Base-by-base conservation (phyloP, 2,113 vertebrate genomes). In the Muntiacus reevesi region DNA sequence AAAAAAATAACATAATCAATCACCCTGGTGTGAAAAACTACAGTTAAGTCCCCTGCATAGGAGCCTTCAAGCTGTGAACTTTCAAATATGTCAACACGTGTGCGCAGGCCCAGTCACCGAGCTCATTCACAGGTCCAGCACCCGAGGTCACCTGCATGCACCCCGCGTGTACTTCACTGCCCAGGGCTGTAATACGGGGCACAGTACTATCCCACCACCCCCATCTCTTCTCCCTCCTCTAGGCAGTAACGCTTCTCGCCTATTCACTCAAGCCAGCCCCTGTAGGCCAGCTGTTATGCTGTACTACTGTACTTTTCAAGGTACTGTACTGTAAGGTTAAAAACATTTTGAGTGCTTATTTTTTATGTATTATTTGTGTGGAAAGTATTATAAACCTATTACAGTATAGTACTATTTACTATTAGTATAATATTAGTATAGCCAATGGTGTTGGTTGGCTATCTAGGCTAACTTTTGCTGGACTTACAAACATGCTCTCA, bases 1-100 rank as follows among this genome's bases (percentile, higher is more conserved):
- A 94, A 50, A 83, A 83, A 98, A 79, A 98, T 60, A 93, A 87
- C 47, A 60, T 55, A 93, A 7, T 43, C 33, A 67, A 40, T 95
- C 71, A 97, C 17, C 95, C 27, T 83, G 25, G 3, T 40, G 64
- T 86, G 19, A 96, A 92, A 92, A 92, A 94, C 59, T 36, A 15
- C 1, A 84, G 40, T 74, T 43, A 40, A 27, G 71, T 7, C 12
- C 71, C 71, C 71, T 76, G 14, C 40, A 43, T 7, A 43, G 3
- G 0, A 43, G 43, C 40, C 12, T 76, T 76, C 40, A 43, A 76
- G 40, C 6, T 43, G 71, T 43, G 71, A 43, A 27, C 40, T 76
- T 76, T 13, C 71, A 43, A 14, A 76, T 23, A 13, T 15, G 40
- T 7, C 21, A 76, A 7, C 5, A 23, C 6, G 23, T 15, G 71